Evolutionary conservation across 1,140 invertebrate genomes (phyloP), one percentile per base, ranked within the genome.

Genomic region (Trichonephila inaurata): DNA sequence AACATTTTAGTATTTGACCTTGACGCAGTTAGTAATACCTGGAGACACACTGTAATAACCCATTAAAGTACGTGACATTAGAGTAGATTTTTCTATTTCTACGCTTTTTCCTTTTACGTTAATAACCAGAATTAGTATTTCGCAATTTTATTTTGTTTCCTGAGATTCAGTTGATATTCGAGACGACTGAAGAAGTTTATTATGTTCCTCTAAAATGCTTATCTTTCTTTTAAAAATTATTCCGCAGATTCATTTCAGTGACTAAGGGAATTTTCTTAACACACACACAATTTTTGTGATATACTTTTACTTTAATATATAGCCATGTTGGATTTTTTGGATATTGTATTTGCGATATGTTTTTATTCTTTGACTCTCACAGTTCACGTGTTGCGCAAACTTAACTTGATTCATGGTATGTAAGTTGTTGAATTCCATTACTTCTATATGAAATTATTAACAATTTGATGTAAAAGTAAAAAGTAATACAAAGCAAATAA

Each of bases 381-480:
- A n/a, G 33, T 89, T 10, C 72, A 16, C 21, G 33, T 89, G 33
- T 33, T 89, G 40, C 64, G 33, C n/a, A 89, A 69, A 21, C 64
- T 89, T 8, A 8, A 69, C 44, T 21, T 89, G 24, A 5, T 69
- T 7, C 87, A 89, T 72, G 87, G 87, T 89, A 89, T 33, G 87
- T 89, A 72, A 33, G 58, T 21, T 24, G 18, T 10, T 77, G 18
- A 19, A 77, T 64, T 64, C 7, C 0, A 51, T 51, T 51, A 10
- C 51, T 51, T 51, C 7, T 51, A 51, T 12, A 5, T 51, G 7
- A 51, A 7, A 51, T 51, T 51, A 51, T 12, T 12, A 51, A 7
- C 1, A 51, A 51, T 51, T 7, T 10, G 10, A 51, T 51, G 5
- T 51, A 51, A 51, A 51, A 51, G 51, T 51, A 51, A 51, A 51